Base-by-base conservation (phyloP, 2,113 vertebrate genomes). In the Arenaria interpres region DNA sequence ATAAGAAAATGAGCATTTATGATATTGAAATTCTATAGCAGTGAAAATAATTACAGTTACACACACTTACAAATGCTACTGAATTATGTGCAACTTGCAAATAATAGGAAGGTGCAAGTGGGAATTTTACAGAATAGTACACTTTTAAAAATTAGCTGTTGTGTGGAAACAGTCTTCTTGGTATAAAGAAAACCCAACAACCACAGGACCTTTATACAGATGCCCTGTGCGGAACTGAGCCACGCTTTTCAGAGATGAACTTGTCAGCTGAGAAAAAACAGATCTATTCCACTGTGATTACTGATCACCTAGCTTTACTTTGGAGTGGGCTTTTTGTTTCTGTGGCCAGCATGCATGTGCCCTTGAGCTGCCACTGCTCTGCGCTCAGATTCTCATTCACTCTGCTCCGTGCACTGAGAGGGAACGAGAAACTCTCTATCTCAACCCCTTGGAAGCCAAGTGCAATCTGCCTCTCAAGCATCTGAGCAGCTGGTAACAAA, bases 321-420 rank as follows among this genome's bases (percentile, higher is more conserved):
- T 28, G n/a, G 45, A 24, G 35, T 25, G 35, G 24, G 14, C 4
- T 74, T 68, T 81, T 68, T 76, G 23, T 48, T 94, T 86, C 41
- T 50, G 24, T 41, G 39, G 60, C 39, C 48, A 89, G 45, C 21
- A 57, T 32, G 9, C 14, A 56, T 3, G 7, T 4, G n/a, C 25
- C 27, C 14, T 41, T 43, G n/a, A 71, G 75, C 18, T 50, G 54
- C 23, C 48, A 19, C 33, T 21, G 33, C 19, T 69, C 46, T 23
- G 5, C 3, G 2, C 19, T 50, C 23, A 0, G 17, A 25, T 57
- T 66, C 51, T 85, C 3, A 3, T 5, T n/a, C 33, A 28, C 21
- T 50, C 39, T 59, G 35, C 32, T 50, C 27, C 56, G 17, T 41
- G 59, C 20, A 45, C 25, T 14, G 25, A 33, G 18, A 60, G 35